These are phyloP conservation scores for Bombus turneri DNA, from an alignment of 1,140 invertebrate genomes.

Conservation along the genomic window DNA sequence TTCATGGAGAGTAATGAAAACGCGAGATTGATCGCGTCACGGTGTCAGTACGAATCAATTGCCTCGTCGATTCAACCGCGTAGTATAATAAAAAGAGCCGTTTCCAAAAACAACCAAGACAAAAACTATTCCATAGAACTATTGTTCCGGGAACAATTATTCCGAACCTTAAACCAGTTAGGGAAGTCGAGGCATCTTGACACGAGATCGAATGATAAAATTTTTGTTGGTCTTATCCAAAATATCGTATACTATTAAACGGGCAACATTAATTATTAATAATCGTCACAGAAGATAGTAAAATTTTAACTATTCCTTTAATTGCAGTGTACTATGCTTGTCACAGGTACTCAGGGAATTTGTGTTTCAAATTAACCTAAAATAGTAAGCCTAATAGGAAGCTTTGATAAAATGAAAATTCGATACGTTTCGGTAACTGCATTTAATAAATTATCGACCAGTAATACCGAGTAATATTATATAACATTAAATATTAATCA, in stretches of 20 bases:
- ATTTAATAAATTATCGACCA: no score
- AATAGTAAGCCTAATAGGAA: no score
- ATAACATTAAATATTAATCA: background rate
- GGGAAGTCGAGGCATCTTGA: background rate
- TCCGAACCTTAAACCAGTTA: background rate
- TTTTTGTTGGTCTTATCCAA: no score
- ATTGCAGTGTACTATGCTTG: background rate
- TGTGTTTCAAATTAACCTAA: no score
- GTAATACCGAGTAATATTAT: background rate
- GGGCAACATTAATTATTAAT: no score
- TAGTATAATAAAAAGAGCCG: background rate
- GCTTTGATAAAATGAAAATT: no score
- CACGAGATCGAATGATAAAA: background rate
- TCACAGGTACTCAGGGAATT: background rate
- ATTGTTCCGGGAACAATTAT: background rate
- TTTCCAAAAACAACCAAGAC: background rate
- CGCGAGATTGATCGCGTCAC: background rate
- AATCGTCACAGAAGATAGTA: no score
- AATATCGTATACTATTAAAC: no score
- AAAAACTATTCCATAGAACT: background rate
- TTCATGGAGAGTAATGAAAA: background rate
- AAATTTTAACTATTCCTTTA: background rate
- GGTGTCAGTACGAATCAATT: background rate
- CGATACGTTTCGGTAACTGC: no score
- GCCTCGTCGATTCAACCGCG: background rate